phyloP scores from a whole-genome alignment of 2,797 vertebrate genomes.

The Micrastur ruficollis region DNA sequence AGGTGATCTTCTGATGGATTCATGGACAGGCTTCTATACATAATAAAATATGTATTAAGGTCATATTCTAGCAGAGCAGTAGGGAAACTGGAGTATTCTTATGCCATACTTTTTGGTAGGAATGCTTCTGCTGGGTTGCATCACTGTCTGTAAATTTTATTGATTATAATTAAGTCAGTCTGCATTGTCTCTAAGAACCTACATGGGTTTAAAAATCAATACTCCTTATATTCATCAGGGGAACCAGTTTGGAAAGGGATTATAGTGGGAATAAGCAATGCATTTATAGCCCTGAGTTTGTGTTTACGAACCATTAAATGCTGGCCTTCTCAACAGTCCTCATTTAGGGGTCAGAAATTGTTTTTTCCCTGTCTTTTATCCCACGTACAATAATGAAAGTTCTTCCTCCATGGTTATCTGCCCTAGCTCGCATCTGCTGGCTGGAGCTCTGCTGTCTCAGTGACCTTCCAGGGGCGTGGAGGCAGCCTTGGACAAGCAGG shows the following conservation, averaged over 20 bases:
- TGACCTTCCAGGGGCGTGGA: not conserved
- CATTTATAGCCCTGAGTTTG: constrained; percentile 43
- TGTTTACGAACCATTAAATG: constrained; percentile 47
- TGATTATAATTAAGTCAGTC: constrained; percentile 81
- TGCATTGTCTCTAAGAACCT: constrained; percentile 75
- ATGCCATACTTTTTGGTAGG: constrained; percentile 72
- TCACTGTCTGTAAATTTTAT: constrained; percentile 80
- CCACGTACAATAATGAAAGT: not conserved
- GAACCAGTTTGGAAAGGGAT: constrained; percentile 61
- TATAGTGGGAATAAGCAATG: constrained; percentile 59
- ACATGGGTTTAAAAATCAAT: constrained; percentile 75
- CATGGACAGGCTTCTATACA: constrained; percentile 39
- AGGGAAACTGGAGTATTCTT: constrained; percentile 69
- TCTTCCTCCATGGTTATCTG: not conserved
- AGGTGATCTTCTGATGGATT: constrained; percentile 37
- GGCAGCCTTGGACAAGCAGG: not conserved
- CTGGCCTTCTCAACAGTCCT: not conserved
- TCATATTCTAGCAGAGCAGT: constrained; percentile 63
- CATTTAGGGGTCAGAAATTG: constrained; percentile 1
- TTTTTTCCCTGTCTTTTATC: not conserved
- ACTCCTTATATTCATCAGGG: constrained; percentile 68
- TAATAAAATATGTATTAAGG: constrained; percentile 82
- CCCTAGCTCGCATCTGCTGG: not conserved
- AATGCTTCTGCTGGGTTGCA: constrained; percentile 71
- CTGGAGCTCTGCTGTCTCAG: not conserved